Evolutionary conservation across 2,888 invertebrate species (phyloP).

Genomic region (Sphaeridia pumilis): DNA sequence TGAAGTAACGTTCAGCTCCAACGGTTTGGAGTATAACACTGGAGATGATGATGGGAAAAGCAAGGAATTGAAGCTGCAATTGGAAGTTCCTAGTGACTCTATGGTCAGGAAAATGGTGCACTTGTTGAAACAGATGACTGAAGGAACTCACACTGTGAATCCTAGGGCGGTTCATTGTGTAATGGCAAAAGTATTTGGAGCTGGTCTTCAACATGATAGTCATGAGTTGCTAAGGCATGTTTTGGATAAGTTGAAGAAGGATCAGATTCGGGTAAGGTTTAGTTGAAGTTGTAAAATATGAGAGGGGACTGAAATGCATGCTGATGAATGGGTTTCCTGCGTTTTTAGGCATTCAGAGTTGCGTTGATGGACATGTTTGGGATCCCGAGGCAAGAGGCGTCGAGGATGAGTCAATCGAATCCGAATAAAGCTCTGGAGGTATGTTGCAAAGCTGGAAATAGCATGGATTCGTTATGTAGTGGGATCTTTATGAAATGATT

Average conservation of each 20-base stretch:
- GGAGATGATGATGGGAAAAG: conserved; percentile 22
- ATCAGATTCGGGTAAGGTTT: conserved; percentile 31
- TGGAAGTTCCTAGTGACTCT: conserved; percentile 28
- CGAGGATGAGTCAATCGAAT: conserved; percentile 5
- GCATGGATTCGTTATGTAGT: neutral
- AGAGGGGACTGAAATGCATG: neutral
- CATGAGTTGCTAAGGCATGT: conserved; percentile 70
- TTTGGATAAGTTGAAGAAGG: conserved; percentile 35
- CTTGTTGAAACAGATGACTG: conserved; percentile 30
- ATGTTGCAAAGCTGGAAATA: neutral
- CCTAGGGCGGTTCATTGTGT: conserved; percentile 27
- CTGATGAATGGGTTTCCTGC: neutral
- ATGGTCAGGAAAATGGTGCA: conserved; percentile 30
- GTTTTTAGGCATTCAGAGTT: conserved; percentile 57
- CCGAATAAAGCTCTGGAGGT: conserved; percentile 11
- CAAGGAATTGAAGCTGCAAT: conserved; percentile 19
- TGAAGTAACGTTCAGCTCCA: neutral
- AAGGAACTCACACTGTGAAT: conserved; percentile 13
- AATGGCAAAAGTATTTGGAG: conserved; percentile 55
- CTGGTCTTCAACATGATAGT: conserved; percentile 91
- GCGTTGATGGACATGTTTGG: conserved; percentile 68
- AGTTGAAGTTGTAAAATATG: neutral
- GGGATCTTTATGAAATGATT: neutral
- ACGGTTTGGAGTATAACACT: neutral
- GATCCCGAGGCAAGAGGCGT: conserved; percentile 39